These are phyloP conservation scores for Pteruthius melanotis DNA, from an alignment of 2,113 vertebrate species.

Conservation along the genomic window DNA sequence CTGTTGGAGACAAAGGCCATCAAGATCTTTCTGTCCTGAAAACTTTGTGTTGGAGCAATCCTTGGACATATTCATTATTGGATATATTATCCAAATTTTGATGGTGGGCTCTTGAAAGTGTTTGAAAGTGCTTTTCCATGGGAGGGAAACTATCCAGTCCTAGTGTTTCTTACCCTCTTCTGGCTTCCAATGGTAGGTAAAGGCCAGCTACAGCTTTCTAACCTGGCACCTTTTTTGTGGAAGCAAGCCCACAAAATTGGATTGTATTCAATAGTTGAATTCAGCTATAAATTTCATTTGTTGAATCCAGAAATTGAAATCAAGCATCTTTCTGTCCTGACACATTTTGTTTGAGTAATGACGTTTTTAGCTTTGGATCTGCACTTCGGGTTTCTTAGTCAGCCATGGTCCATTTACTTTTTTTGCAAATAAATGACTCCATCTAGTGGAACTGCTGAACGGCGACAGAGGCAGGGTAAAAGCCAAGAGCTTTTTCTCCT, in stretches of 20 bases:
- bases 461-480: rapidly evolving
- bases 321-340: not conserved
- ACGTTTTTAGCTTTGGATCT: not conserved
- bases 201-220: not conserved
- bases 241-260: not conserved
- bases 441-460: not conserved
- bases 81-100: not conserved
- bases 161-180: not conserved
- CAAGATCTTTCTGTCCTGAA: not conserved
- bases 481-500: not conserved
- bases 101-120: not conserved
- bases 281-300: not conserved
- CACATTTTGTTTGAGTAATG: not conserved
- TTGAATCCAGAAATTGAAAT: not conserved
- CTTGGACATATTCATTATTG: not conserved
- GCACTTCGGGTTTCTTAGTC: not conserved
- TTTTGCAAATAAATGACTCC: not conserved
- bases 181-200: not conserved
- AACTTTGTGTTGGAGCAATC: not conserved
- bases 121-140: not conserved
- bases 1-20: not conserved
- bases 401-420: not conserved
- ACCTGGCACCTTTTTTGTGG: not conserved
- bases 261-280: not conserved
- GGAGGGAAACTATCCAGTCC: not conserved